Base-by-base conservation (phyloP, 1,140 invertebrate genomes). In the Saccostrea cuccullata region DNA sequence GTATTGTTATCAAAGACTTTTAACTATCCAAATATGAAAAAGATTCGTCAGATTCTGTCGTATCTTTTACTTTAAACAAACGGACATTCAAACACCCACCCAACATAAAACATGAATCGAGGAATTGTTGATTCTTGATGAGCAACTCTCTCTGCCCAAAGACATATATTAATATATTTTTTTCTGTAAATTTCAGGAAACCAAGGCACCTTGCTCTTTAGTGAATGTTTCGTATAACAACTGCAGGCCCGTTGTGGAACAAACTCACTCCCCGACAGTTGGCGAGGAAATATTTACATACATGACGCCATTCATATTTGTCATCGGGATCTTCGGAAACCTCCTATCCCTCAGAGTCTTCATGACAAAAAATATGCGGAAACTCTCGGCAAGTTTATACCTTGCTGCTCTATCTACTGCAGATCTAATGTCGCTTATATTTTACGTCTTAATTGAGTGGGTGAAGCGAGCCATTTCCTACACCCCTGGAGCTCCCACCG, bases 301-400 rank as follows among this genome's bases (percentile, higher is more conserved):
- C 47, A 60, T 89, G 6, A 89, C 89, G 6, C 89, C 89, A 20
- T 82, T 89, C 8, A 92, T 93, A 58, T 90, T 94, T 40, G 85
- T 91, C 20, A 90, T 94, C 1, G 93, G 93, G 12, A 84, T 94
- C 36, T 84, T 91, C 8, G 93, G 94, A 17, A 94, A 94, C 89
- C 20, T 88, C 12, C 83, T 94, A 23, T 92, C 91, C 1, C 89
- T 94, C 5, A 82, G 89, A 36, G 93, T 94, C n/a, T 94, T 94
- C 87, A 60, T 93, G 77, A 93, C 92, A 11, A 90, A 90, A 73
- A 91, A 91, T 87, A 93, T 94, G 92, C 89, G 94, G 0, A 90
- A 91, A 20, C 91, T 93, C 26, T 92, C 93, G 2, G 93, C 93
- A 36, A 93, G 92, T 87, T 90, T 90, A 13, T 93, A 92, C 85